Evolutionary conservation across 2,113 vertebrate genomes (phyloP).

Genomic region (Aix galericulata): DNA sequence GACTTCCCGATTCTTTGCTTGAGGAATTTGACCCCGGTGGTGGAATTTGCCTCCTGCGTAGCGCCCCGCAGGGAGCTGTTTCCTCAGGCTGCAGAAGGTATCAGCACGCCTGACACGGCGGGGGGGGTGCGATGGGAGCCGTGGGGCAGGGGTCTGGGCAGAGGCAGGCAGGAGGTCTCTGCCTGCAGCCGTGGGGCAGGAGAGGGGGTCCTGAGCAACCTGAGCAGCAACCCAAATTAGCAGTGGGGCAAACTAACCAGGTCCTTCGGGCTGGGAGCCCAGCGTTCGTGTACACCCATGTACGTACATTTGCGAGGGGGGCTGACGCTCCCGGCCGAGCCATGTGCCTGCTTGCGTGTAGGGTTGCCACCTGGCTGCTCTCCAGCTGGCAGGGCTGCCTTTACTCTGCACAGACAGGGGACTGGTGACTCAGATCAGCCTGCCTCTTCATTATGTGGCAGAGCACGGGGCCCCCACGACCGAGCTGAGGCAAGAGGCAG

Average conservation of each 20-base stretch:
- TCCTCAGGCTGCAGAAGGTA: neutral
- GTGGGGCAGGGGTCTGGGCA: accelerated
- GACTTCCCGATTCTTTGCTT: conserved; percentile 22
- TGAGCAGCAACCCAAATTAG: neutral
- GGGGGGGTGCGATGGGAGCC: neutral
- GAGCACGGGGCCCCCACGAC: neutral
- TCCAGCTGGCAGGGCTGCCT: neutral
- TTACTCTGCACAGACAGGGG: neutral
- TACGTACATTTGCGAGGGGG: neutral
- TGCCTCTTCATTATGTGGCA: neutral
- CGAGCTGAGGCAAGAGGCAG: neutral
- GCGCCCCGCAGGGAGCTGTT: neutral
- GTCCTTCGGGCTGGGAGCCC: neutral
- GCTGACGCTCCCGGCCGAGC: neutral
- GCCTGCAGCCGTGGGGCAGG: neutral
- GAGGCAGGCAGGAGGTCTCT: neutral
- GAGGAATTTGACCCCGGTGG: conserved; percentile 38
- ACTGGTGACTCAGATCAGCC: neutral
- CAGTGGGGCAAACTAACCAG: accelerated
- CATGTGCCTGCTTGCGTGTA: neutral
- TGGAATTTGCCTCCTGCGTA: neutral
- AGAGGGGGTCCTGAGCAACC: neutral
- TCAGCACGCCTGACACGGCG: neutral
- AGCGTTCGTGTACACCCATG: accelerated
- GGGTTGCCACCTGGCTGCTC: neutral